Evolutionary conservation across 2,797 vertebrate genomes (phyloP), one percentile per base, ranked within the genome.

Genomic region (Brotula barbata): DNA sequence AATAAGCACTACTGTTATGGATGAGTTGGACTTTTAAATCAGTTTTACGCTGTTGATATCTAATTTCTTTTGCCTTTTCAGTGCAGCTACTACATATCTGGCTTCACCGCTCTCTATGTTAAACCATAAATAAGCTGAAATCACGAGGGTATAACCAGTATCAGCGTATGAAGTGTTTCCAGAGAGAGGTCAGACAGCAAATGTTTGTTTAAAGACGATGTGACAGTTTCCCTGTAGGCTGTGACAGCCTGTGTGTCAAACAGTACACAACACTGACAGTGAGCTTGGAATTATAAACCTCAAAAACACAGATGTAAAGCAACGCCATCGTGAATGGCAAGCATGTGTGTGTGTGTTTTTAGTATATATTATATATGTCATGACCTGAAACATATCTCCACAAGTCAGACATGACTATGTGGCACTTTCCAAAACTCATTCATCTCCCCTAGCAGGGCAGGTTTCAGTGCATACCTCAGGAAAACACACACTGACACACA

Each of bases 401-500:
- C 1, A 21, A 61, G 23, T 53, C 55, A 37, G 44, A 50, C 33
- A 55, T 4, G 44, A 20, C 47, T 50, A 7, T 72, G 48, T 72
- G 73, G 19, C 78, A 76, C 77, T 82, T 86, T 88, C 68, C 64
- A 72, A 78, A 78, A 80, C 52, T 51, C 65, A 78, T 84, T 77
- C 36, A 71, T 76, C 19, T 75, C 53, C 36, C 39, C 2, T 33
- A 47, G 64, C 23, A 58, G 68, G 44, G 19, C 51, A 47, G 58
- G 51, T 71, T 73, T 66, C 48, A 59, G 28, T 57, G 49, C 63
- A 64, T 71, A 71, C 47, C 45, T 56, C 28, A 52, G 20, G 22
- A 57, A 59, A 19, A 53, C 48, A 46, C 44, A 16, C 49, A 58
- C 58, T 61, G 47, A 48, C 31, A 46, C 46, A 44, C 52, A 58